phyloP scores from a whole-genome alignment of 2,888 invertebrate genomes.

The Hecatera dysodea region DNA sequence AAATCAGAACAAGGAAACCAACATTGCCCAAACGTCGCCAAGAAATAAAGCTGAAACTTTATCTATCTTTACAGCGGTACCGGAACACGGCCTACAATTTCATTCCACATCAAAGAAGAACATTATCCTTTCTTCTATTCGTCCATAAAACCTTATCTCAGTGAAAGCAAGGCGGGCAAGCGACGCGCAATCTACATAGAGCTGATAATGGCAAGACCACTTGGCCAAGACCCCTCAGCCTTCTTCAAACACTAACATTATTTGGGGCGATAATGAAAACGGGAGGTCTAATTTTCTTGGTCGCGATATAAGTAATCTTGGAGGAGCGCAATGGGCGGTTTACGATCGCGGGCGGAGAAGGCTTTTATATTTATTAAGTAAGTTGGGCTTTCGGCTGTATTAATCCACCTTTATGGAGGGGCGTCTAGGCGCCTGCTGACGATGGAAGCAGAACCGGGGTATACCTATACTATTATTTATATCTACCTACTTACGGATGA shows the following conservation, averaged over 20 bases:
- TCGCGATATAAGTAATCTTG: slow-evolving; percentile 88
- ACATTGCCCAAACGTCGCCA: slow-evolving; percentile 51
- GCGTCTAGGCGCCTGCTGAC: slow-evolving; percentile 82
- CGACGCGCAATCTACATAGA: slow-evolving; percentile 89
- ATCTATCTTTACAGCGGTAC: slow-evolving; percentile 84
- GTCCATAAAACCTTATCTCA: slow-evolving; percentile 88
- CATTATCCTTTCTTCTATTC: slow-evolving; percentile 89
- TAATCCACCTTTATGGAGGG: slow-evolving; percentile 90
- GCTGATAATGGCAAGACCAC: slow-evolving; percentile 88
- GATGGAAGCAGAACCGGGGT: slow-evolving; percentile 59
- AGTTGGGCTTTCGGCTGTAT: slow-evolving; percentile 90
- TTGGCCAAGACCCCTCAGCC: slow-evolving; percentile 72
- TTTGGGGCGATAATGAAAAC: slow-evolving; percentile 81
- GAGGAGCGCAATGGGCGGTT: slow-evolving; percentile 88
- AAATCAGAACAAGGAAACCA: slow-evolving; percentile 58
- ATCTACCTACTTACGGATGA: background rate
- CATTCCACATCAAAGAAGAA: slow-evolving; percentile 86
- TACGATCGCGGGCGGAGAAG: slow-evolving; percentile 88
- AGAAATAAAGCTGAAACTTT: slow-evolving; percentile 75
- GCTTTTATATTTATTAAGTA: slow-evolving; percentile 92
- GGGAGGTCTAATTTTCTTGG: slow-evolving; percentile 78
- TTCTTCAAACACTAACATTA: slow-evolving; percentile 65
- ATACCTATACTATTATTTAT: slow-evolving; percentile 35
- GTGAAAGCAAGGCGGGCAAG: slow-evolving; percentile 86
- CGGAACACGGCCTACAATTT: slow-evolving; percentile 80